phyloP scores from a whole-genome alignment of 2,797 vertebrate genomes.

The Chaunax sp. region DNA sequence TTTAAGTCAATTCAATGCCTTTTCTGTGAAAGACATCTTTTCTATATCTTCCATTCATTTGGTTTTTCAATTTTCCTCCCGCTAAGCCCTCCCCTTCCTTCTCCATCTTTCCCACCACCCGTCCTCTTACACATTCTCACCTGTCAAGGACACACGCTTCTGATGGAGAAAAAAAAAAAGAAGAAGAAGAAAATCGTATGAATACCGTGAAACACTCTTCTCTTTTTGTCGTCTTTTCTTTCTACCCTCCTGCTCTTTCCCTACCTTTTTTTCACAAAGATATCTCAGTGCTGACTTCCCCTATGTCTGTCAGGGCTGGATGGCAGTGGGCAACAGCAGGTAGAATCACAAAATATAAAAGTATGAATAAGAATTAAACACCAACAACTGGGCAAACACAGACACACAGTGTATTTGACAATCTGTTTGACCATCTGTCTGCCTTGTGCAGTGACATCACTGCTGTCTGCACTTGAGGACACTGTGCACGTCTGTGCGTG shows the following conservation, averaged over 20 bases:
- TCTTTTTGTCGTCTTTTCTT: constrained; percentile 26
- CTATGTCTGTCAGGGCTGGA: constrained; percentile 46
- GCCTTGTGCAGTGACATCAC: constrained; percentile 30
- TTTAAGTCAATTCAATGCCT: constrained; percentile 22
- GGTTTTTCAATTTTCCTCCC: constrained; percentile 42
- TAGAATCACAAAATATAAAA: constrained; percentile 54
- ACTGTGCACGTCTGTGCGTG: constrained; percentile 13
- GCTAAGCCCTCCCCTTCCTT: constrained; percentile 29
- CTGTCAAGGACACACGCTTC: constrained; percentile 61
- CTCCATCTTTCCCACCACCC: constrained; percentile 51
- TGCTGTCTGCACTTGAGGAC: constrained; percentile 46
- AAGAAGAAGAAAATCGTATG: constrained; percentile 15
- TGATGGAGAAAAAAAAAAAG: too few relatives aligned
- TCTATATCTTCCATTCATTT: constrained; percentile 56
- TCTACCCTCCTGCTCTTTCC: constrained; percentile 10
- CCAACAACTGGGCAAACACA: constrained; percentile 14
- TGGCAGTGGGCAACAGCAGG: constrained; percentile 52
- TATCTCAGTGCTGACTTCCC: constrained; percentile 42
- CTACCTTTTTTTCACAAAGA: constrained; percentile 46
- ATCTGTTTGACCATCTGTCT: constrained; percentile 68
- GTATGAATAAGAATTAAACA: constrained; percentile 57
- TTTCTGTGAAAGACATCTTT: constrained; percentile 41
- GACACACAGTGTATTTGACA: constrained; percentile 40
- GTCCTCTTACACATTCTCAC: constrained; percentile 41
- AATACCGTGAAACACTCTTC: constrained; percentile 45